Percentiles rank a stretch among this genome's conserved stretches.
Evolutionary conservation across 92 coral and sea anemone genomes (phyloP).

Genomic region (Metridium senile): DNA sequence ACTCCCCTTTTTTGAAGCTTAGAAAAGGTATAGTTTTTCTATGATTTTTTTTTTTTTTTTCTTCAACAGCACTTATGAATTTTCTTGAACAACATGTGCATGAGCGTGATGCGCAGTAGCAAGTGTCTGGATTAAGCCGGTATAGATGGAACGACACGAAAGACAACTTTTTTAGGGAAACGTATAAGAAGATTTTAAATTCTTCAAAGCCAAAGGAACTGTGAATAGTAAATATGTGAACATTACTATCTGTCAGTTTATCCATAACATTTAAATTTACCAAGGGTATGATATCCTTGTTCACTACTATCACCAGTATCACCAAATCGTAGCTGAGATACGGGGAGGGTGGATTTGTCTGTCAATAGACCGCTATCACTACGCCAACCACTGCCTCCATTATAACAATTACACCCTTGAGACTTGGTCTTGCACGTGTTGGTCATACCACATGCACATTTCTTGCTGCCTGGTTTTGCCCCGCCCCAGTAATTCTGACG

Average conservation of each 20-base stretch:
- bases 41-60: no score
- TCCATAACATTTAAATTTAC: slow-evolving; percentile 40
- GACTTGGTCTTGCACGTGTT: slow-evolving; percentile 50
- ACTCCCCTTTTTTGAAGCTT: no score
- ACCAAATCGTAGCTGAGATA: slow-evolving; percentile 29
- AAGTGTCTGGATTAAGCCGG: no score
- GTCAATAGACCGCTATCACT: neutral
- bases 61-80: no score
- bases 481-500: slow-evolving; percentile 82
- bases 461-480: slow-evolving; percentile 49
- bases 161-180: no score
- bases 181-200: no score
- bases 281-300: slow-evolving; percentile 44
- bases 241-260: neutral
- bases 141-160: no score
- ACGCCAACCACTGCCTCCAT: slow-evolving; percentile 5
- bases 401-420: slow-evolving; percentile 54
- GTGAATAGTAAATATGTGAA: no score
- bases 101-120: no score
- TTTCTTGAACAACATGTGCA: no score
- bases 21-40: no score
- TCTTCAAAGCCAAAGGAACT: no score
- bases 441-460: slow-evolving; percentile 75
- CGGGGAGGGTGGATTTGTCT: neutral
- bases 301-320: slow-evolving; percentile 25